These are phyloP conservation scores for Chironomus tentans DNA, from an alignment of 2,888 invertebrate species.

Conservation along the genomic window DNA sequence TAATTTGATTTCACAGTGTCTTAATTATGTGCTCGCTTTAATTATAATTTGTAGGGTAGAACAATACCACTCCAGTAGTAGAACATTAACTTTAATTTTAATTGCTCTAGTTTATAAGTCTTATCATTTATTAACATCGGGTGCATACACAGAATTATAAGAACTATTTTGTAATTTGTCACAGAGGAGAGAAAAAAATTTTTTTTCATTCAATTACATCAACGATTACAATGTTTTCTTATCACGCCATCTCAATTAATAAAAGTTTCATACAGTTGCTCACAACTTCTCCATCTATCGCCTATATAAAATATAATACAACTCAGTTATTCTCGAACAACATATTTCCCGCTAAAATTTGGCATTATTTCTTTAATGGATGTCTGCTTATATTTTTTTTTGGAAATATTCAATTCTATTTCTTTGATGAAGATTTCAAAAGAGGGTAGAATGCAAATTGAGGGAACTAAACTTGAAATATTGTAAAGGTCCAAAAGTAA, in stretches of 20 bases:
- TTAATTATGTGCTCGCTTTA: neutral
- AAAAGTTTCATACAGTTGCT: neutral
- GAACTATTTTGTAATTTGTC: constrained; percentile 14
- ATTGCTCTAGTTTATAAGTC: constrained; percentile 14
- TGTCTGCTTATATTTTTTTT: too few relatives aligned
- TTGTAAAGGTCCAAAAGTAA: too few relatives aligned
- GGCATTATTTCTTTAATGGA: too few relatives aligned
- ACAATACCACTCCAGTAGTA: neutral
- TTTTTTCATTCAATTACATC: constrained; percentile 15
- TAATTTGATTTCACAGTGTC: neutral
- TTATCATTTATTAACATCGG: constrained; percentile 18
- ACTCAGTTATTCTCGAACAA: too few relatives aligned
- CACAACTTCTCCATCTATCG: neutral
- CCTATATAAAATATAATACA: too few relatives aligned
- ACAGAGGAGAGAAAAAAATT: constrained; percentile 9
- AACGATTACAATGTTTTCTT: constrained; percentile 2
- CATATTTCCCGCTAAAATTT: too few relatives aligned
- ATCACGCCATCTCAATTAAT: constrained; percentile 26
- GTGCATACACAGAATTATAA: neutral
- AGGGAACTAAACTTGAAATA: too few relatives aligned
- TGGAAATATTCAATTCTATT: too few relatives aligned
- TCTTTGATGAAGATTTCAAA: too few relatives aligned
- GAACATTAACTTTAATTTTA: neutral
- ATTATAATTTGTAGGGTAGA: neutral
- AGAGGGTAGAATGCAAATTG: too few relatives aligned